phyloP scores from a whole-genome alignment of 2,888 invertebrate species.

The Drosophila seclusa region DNA sequence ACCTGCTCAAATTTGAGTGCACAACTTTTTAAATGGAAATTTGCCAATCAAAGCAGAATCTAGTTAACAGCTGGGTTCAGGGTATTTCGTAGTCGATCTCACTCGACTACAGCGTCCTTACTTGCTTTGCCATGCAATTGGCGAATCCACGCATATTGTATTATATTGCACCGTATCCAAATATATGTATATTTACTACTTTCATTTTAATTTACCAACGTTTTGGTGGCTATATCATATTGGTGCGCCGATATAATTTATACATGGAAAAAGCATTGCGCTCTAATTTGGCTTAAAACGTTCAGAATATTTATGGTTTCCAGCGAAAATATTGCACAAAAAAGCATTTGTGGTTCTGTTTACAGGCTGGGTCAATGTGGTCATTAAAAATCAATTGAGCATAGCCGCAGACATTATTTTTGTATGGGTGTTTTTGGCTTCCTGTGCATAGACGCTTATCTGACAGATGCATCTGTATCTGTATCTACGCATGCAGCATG shows the following conservation, averaged over 20 bases:
- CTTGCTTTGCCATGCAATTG: conserved; percentile 3
- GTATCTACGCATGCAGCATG: conserved; percentile 34
- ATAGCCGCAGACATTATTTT: conserved; percentile 38
- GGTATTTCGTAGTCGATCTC: not conserved
- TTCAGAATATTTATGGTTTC: conserved; percentile 67
- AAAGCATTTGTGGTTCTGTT: conserved; percentile 36
- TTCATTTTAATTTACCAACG: conserved; percentile 62
- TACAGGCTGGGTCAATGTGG: conserved; percentile 64
- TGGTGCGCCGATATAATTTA: conserved; percentile 44
- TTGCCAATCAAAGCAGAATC: not conserved
- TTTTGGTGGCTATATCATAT: conserved; percentile 51
- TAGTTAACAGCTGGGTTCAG: not conserved
- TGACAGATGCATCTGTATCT: conserved; percentile 41
- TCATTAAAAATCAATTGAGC: conserved; percentile 77
- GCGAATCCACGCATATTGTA: conserved; percentile 34
- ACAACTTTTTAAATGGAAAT: not conserved
- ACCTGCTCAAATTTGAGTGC: too few species aligned
- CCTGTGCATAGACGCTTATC: conserved; percentile 34
- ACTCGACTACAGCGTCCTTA: not conserved
- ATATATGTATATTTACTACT: conserved; percentile 34
- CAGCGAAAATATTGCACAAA: conserved; percentile 38
- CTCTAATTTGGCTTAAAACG: conserved; percentile 69
- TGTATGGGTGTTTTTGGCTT: conserved; percentile 7
- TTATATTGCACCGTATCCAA: not conserved
- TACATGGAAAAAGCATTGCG: conserved; percentile 54